Conservation (phyloP, 2,113 vertebrate genomes). For the Regulus satrapa region DNA sequence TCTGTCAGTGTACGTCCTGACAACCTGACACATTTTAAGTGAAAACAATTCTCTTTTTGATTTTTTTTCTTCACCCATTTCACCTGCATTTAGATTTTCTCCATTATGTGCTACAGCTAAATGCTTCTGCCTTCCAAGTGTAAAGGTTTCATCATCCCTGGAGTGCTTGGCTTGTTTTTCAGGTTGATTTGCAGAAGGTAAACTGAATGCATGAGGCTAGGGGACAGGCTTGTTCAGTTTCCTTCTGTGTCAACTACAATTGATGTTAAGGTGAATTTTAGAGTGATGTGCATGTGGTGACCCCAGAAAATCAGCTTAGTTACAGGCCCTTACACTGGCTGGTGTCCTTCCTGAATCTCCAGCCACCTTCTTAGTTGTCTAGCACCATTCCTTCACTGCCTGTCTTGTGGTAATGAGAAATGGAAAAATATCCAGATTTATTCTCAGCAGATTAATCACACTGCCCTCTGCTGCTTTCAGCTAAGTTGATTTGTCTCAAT, state of each 20-base stretch:
- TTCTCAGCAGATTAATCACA: slow-evolving; percentile 1
- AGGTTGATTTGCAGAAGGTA: background rate
- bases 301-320: background rate
- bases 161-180: background rate
- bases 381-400: background rate
- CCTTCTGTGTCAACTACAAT: background rate
- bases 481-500: background rate
- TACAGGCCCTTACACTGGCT: background rate
- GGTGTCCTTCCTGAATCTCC: background rate
- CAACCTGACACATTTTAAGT: background rate
- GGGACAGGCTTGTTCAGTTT: background rate
- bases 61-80: slow-evolving; percentile 10
- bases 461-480: slow-evolving; percentile 32
- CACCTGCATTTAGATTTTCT: background rate
- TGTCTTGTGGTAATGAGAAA: background rate
- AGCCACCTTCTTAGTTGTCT: background rate
- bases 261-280: background rate
- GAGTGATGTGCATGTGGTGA: background rate
- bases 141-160: background rate
- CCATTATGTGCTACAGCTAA: background rate
- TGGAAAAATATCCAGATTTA: background rate
- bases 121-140: background rate
- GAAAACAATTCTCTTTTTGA: background rate
- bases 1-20: background rate
- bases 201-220: background rate